phyloP scores from a whole-genome alignment of 92 coral and sea anemone genomes.

The Galaxea fascicularis region DNA sequence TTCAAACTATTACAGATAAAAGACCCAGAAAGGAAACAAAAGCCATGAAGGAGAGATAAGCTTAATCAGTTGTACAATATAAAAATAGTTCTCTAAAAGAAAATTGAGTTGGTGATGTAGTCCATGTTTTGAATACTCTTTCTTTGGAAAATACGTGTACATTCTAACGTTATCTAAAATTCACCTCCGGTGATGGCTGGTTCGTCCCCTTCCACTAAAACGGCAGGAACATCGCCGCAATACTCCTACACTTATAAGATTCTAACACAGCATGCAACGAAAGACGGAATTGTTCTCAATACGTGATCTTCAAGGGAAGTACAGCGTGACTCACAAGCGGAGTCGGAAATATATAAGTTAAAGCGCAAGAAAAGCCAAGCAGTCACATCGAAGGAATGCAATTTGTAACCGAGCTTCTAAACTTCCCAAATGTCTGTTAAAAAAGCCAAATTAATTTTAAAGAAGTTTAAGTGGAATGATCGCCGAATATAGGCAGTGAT shows the following conservation, averaged over 20 bases:
- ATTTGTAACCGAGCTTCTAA: not conserved
- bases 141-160: not conserved
- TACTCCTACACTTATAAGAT: not conserved
- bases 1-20: not conserved
- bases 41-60: not conserved
- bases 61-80: not conserved
- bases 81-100: not conserved
- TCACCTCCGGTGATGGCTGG: not conserved
- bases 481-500: conserved; percentile 52
- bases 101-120: not conserved
- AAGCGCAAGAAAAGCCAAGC: not conserved
- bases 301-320: not conserved
- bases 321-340: not conserved
- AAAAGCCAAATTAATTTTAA: not conserved
- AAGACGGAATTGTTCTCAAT: not conserved
- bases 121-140: not conserved
- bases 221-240: not conserved
- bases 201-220: not conserved
- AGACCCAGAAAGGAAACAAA: not conserved
- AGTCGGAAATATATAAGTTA: not conserved
- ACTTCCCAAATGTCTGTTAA: not conserved
- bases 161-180: not conserved
- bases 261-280: not conserved
- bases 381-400: conserved; percentile 7
- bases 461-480: conserved; percentile 9